Evolutionary conservation across 2,113 vertebrate species (phyloP), one percentile per base, ranked within the genome.

Genomic region (Thymallus thymallus): DNA sequence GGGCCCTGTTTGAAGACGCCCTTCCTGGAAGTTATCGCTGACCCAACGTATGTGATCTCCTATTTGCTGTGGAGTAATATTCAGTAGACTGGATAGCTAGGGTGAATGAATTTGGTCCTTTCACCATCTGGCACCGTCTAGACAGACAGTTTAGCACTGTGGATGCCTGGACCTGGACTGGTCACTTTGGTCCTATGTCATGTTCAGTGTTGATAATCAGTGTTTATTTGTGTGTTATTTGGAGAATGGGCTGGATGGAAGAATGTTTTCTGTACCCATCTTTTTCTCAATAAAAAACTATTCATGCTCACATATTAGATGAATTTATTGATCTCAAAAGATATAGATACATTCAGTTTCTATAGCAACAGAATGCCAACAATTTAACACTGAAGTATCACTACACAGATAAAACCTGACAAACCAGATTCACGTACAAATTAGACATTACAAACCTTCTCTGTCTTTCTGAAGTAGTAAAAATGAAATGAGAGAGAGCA

Each of bases 281-380:
- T 41, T 41, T 41, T 41, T 3, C 66, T 30, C 45, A 23, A 77
- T 61, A 22, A 71, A 71, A 71, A 62, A 22, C 35, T n/a, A 60
- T 29, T 64, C 56, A 65, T 58, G 29, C 80, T 79, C 80, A 85
- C 86, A 91, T 89, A 80, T 88, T 84, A 90, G 86, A 87, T 69
- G 76, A 78, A 84, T 92, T 91, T 93, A 92, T 89, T 93, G 73
- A 88, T 91, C 86, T 88, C 84, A 92, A 93, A 92, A 93, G 89
- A 84, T 82, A 87, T 90, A 51, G 48, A 89, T 93, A 93, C 93
- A 93, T 92, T 93, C 92, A 93, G 78, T 90, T 51, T 90, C 80
- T 87, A 92, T 84, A 68, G 76, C 90, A 87, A 91, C 87, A 88
- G 64, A 85, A 82, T 79, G 82, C 80, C 84, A 80, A 87, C 80